phyloP scores from a whole-genome alignment of 2,113 vertebrate genomes.

The Chaetura pelagica region DNA sequence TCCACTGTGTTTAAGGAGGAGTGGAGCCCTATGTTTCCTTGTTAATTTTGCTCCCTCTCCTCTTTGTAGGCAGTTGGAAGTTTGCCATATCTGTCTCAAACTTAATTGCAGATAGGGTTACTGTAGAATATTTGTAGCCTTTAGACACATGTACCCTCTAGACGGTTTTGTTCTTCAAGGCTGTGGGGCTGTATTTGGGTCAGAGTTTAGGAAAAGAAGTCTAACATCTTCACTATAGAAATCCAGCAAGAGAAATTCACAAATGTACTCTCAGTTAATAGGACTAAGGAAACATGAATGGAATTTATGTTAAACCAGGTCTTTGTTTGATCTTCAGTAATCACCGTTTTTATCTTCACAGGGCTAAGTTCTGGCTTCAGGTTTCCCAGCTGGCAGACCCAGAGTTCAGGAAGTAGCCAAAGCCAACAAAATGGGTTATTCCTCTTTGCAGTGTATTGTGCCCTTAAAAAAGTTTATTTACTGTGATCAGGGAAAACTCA shows the following conservation, averaged over 20 bases:
- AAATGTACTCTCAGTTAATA: not conserved
- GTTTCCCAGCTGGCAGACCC: not conserved
- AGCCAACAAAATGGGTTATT: not conserved
- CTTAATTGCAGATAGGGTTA: not conserved
- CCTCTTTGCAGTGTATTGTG: not conserved
- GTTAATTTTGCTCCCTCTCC: not conserved
- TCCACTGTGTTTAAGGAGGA: not conserved
- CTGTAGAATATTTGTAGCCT: not conserved
- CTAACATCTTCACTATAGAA: not conserved
- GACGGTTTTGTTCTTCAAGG: not conserved
- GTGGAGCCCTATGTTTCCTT: not conserved
- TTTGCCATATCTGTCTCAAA: not conserved
- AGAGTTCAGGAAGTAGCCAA: constrained; percentile 10
- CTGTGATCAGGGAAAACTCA: not conserved
- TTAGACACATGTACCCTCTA: not conserved
- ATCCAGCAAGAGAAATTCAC: not conserved
- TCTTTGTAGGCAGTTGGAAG: not conserved
- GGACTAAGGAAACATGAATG: not conserved
- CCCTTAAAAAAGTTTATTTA: constrained; percentile 14
- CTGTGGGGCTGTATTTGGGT: not conserved
- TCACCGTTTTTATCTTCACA: constrained; percentile 35
- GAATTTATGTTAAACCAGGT: constrained; percentile 8
- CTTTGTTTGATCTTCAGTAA: constrained; percentile 21
- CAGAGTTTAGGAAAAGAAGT: not conserved
- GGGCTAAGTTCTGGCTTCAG: constrained; percentile 13